Evolutionary conservation across 2,113 vertebrate species (phyloP), one percentile per base, ranked within the genome.

Genomic region (Lethenteron reissneri): DNA sequence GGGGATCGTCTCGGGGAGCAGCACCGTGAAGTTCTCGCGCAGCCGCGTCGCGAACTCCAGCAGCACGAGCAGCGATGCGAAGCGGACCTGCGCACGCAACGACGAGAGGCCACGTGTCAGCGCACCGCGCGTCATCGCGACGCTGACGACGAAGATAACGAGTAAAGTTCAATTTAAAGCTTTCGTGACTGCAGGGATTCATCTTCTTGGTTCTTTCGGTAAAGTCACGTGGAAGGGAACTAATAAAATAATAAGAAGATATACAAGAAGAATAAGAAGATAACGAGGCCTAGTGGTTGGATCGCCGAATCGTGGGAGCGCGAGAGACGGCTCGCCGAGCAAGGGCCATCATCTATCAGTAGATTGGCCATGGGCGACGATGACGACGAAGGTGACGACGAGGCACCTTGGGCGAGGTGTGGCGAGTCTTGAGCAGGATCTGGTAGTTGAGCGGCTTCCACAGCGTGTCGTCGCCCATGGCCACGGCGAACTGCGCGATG

Each of bases 361-460:
- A 71, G n/a, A 12, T 57, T 57, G 12, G 12, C 19, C 21, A 11
- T 14, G 11, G 11, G 19, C 9, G 64, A 17, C 64, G 1, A 64
- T 68, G 64, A 17, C 15, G 64, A 17, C 9, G n/a, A 15, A 71
- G 8, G 56, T 71, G 9, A 10, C 14, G 56, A 71, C n/a, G 10
- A 25, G 14, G 64, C 75, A 97, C 91, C 88, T 92, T 85, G 69
- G 88, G 68, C 5, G 86, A 84, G 1, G 68, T 56, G 78, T 95
- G 86, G 59, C 91, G 81, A 7, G 81, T 94, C 81, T 95, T 94
- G 19, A 97, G 80, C 14, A 97, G 84, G 75, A 99, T 80, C 76
- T 90, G 87, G 77, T 95, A 94, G 81, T 95, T 96, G 7, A 99
- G 82, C 2, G 83, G 85, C 74, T 96, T 99, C 94, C 91, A 97